Evolutionary conservation across 2,888 invertebrate genomes (phyloP).

Genomic region (Rotaria magnacalcarata): DNA sequence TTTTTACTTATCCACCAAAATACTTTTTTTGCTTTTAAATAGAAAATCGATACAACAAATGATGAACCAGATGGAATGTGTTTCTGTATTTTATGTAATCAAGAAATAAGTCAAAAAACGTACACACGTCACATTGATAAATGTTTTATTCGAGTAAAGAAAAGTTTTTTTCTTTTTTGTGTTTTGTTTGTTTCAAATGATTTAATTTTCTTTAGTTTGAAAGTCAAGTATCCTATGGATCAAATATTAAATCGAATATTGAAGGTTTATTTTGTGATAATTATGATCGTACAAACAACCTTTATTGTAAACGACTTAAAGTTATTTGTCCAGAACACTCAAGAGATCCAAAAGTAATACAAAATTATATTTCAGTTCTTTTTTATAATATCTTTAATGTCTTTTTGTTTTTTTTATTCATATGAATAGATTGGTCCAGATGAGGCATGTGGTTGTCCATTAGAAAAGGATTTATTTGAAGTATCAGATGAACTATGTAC

Average conservation of each 20-base stretch:
- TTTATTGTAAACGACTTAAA: slow-evolving; percentile 88
- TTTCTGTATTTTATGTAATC: slow-evolving; percentile 86
- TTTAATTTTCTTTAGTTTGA: slow-evolving; percentile 67
- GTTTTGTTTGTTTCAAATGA: neutral
- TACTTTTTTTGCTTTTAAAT: neutral
- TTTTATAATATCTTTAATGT: neutral
- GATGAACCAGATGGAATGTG: slow-evolving; percentile 34
- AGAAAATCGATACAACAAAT: slow-evolving; percentile 31
- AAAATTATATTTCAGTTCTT: neutral
- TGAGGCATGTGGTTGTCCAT: slow-evolving; percentile 83
- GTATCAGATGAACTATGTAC: slow-evolving; percentile 75
- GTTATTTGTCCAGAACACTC: slow-evolving; percentile 95
- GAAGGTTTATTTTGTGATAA: slow-evolving; percentile 97
- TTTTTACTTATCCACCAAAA: too few relatives aligned
- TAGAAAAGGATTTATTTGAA: slow-evolving; percentile 72
- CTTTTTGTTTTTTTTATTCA: too few relatives aligned
- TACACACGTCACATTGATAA: slow-evolving; percentile 95
- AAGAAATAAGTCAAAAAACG: slow-evolving; percentile 82
- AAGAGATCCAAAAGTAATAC: slow-evolving; percentile 77
- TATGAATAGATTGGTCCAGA: slow-evolving; percentile 50
- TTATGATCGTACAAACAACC: slow-evolving; percentile 78
- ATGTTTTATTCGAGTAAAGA: slow-evolving; percentile 78
- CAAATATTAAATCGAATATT: slow-evolving; percentile 84
- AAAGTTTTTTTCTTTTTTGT: neutral
- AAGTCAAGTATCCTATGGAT: slow-evolving; percentile 91